A percentile compares a stretch with the other conserved stretches of the same genome.
Evolutionary conservation across 2,113 vertebrate species (phyloP).

Genomic region (Origma solitaria): DNA sequence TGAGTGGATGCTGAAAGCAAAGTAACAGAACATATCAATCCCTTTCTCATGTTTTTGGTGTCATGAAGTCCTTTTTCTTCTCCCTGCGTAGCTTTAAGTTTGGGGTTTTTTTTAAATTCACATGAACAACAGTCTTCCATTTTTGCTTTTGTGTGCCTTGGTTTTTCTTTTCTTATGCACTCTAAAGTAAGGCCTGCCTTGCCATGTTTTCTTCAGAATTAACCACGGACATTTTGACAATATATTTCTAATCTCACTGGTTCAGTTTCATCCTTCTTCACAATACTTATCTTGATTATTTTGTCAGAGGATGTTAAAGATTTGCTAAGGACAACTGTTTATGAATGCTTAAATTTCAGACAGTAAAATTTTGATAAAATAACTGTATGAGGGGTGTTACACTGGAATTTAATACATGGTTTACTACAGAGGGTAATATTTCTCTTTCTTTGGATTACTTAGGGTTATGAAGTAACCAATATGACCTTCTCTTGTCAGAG

Average conservation of each 20-base stretch:
- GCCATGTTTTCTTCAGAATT: background rate
- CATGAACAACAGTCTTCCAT: background rate
- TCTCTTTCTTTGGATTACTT: background rate
- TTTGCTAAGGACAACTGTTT: background rate
- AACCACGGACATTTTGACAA: background rate
- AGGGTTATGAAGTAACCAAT: background rate
- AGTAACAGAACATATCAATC: background rate
- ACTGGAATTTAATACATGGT: background rate
- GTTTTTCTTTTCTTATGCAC: background rate
- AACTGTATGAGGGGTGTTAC: background rate
- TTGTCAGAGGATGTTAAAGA: background rate
- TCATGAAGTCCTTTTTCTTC: background rate
- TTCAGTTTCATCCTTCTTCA: background rate
- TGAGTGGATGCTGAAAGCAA: background rate
- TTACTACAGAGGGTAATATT: background rate
- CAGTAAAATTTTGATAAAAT: background rate
- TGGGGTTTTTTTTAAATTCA: background rate
- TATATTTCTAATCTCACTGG: background rate
- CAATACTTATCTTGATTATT: background rate
- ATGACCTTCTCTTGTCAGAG: background rate
- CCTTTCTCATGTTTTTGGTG: background rate
- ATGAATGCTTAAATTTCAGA: background rate
- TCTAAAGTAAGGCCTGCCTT: background rate
- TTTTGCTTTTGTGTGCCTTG: background rate
- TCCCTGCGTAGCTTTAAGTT: fast-evolving